Evolutionary conservation across 1,140 invertebrate genomes (phyloP).

Genomic region (Zelostemma sp.): DNA sequence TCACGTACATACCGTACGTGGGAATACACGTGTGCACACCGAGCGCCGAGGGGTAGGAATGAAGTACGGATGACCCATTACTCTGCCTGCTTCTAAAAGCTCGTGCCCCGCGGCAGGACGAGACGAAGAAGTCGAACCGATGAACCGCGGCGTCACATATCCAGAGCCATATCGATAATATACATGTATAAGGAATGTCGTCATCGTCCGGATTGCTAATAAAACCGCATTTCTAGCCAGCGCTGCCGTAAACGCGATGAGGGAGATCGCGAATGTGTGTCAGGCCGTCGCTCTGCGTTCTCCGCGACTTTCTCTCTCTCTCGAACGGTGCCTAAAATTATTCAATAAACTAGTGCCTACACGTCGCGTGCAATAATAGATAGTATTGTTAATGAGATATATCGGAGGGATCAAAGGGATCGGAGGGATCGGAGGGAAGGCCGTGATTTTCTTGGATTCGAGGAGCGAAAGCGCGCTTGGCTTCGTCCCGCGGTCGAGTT

Average conservation of each 20-base stretch:
- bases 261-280: slow-evolving; percentile 1
- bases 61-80: background rate
- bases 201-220: no score
- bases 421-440: no score
- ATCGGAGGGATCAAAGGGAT: no score
- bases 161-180: slow-evolving; percentile 52
- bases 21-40: no score
- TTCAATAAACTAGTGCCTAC: slow-evolving; percentile 65
- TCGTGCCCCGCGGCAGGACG: background rate
- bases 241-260: background rate
- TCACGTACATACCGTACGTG: no score
- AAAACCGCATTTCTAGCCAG: no score
- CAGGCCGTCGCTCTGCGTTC: background rate
- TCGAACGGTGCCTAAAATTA: slow-evolving; percentile 60
- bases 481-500: no score
- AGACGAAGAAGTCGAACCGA: background rate
- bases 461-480: no score
- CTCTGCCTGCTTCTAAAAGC: no score
- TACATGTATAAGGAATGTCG: no score
- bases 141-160: slow-evolving; percentile 41
- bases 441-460: no score
- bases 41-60: background rate
- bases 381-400: slow-evolving; percentile 8
- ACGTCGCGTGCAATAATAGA: slow-evolving; percentile 45
- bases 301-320: slow-evolving; percentile 14